A percentile compares a stretch with the other conserved stretches of the same genome.
Evolutionary conservation across 2,113 vertebrate genomes (phyloP).

Genomic region (Sinocyclocheilus rhinocerous): DNA sequence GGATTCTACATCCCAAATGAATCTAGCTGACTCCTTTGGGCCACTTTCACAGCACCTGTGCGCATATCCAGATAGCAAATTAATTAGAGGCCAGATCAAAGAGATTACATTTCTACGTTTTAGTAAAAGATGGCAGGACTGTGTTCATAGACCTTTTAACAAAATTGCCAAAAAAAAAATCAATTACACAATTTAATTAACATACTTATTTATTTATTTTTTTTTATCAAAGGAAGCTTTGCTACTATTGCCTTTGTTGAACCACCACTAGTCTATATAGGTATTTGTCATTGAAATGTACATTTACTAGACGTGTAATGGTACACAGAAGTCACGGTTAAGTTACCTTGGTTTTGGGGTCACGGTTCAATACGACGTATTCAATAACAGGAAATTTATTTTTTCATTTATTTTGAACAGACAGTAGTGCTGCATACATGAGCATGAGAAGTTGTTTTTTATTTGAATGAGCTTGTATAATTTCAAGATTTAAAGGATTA

Average conservation of each 20-base stretch:
- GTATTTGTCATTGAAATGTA: background rate
- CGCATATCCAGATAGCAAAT: conserved; percentile 20
- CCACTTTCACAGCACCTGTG: conserved; percentile 10
- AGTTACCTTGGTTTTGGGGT: no score
- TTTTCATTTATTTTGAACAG: no score
- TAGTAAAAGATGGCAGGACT: conserved; percentile 12
- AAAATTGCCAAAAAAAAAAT: background rate
- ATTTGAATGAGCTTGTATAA: no score
- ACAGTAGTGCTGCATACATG: no score
- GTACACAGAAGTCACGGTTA: no score
- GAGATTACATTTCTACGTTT: background rate
- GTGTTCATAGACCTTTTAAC: conserved; percentile 8
- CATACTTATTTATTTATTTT: background rate
- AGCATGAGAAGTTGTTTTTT: no score
- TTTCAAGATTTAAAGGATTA: no score
- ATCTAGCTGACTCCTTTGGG: conserved; percentile 4
- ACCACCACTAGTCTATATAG: background rate
- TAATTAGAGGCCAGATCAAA: conserved; percentile 14
- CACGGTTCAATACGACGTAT: no score
- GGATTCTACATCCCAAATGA: background rate
- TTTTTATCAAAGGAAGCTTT: background rate
- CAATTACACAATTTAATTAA: background rate
- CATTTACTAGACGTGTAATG: background rate
- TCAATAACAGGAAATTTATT: no score
- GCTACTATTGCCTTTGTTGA: background rate